phyloP scores from a whole-genome alignment of 2,888 invertebrate species.

The Drosophila sordidapex region DNA sequence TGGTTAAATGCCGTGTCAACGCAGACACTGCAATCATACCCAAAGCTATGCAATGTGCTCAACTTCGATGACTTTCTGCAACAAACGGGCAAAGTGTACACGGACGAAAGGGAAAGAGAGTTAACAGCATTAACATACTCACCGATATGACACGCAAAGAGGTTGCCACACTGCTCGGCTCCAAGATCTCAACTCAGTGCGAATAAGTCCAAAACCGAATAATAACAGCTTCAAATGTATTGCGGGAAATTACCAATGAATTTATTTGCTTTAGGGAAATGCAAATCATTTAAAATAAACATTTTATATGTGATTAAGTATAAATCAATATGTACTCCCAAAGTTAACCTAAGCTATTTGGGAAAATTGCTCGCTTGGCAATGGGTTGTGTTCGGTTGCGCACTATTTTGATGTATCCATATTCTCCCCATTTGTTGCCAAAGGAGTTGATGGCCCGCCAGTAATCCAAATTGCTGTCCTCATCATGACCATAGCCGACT shows the following conservation, averaged over 20 bases:
- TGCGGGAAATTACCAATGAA: not conserved
- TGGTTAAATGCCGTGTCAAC: constrained; percentile 54
- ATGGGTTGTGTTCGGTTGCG: constrained; percentile 57
- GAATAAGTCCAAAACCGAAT: constrained; percentile 76
- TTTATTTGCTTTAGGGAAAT: not conserved
- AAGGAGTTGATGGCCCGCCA: constrained; percentile 83
- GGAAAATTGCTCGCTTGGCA: constrained; percentile 75
- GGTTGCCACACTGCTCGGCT: constrained; percentile 74
- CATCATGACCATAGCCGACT: constrained; percentile 79
- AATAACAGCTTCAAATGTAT: not conserved
- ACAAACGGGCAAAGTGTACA: constrained; percentile 48
- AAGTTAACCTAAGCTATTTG: constrained; percentile 40
- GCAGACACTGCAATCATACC: constrained; percentile 69
- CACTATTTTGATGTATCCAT: constrained; percentile 77
- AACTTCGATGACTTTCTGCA: constrained; percentile 79
- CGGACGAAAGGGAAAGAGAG: constrained; percentile 66
- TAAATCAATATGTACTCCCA: too few species aligned
- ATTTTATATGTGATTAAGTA: too few species aligned
- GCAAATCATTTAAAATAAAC: not conserved
- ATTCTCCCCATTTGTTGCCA: constrained; percentile 81
- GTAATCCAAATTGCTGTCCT: constrained; percentile 54
- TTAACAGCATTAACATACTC: too few species aligned
- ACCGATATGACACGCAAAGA: too few species aligned
- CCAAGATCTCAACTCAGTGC: constrained; percentile 75
- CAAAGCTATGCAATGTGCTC: constrained; percentile 76